Base-by-base conservation (phyloP, 2,797 vertebrate species). In the Naso thynnoides region DNA sequence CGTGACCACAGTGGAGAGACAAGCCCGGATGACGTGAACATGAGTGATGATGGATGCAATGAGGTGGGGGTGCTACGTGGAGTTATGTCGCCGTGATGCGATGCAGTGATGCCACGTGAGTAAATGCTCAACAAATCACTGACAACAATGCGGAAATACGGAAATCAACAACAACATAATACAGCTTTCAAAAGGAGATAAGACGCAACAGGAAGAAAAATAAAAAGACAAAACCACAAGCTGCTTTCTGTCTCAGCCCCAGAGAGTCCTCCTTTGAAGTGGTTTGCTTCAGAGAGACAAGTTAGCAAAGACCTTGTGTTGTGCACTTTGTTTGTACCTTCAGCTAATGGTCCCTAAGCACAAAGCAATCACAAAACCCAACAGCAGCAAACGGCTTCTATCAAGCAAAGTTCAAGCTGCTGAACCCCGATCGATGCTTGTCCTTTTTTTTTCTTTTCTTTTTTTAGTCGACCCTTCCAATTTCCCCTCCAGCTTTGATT, bases 201-300 rank as follows among this genome's bases (percentile, higher is more conserved):
- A 45, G 72, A 88, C 76, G 64, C 71, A 84, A 90, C 82, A 77
- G 63, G 69, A 83, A 89, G 58, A 50, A 78, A 83, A 78, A 36
- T 36, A 36, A 55, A 59, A 44, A 67, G 79, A 88, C 70, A 88
- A 90, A 90, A 89, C 73, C 86, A 91, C 84, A 91, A 88, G 90
- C 90, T 84, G 88, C 92, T 87, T 73, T 88, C 66, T 76, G 65
- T 73, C 72, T 82, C 39, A 23, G 81, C 82, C 86, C 87, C 89
- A 81, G 87, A 82, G 82, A 79, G 77, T 89, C 84, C 78, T 77
- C 72, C 63, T 88, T 91, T 92, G 92, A 94, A 93, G 93, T 93
- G 93, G 93, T 92, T 91, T 75, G 86, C 90, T 90, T 89, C 88
- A 84, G 81, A 73, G 53, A 61, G 67, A 80, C 63, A 70, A 76